Evolutionary conservation across 2,888 invertebrate species (phyloP), one percentile per base, ranked within the genome.

Genomic region (Aproaerema taeniolella): DNA sequence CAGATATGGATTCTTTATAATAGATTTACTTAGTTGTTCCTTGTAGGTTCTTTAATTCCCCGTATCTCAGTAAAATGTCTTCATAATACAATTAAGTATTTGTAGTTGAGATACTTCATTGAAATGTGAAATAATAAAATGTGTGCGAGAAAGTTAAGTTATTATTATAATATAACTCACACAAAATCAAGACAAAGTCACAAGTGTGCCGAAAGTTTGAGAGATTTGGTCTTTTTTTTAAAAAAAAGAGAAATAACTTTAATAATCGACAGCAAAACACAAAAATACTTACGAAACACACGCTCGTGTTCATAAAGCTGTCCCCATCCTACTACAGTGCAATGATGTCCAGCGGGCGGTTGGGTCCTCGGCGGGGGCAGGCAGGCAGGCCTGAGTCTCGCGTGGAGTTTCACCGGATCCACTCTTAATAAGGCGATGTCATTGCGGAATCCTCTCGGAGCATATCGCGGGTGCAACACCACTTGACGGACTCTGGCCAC

Each of bases 271-370:
- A 4, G 7, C n/a, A 1, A n/a, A 8, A 24, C 11, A 11, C 24
- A 10, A 29, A 24, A 26, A n/a, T 24, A 73, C 93, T 92, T 80
- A 94, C 94, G 94, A 67, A 94, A 94, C 41, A 93, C 91, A 44
- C 93, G 83, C 38, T 93, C 93, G 44, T 92, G 91, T 76, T 94
- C 94, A 56, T 91, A 92, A 0, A 93, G 85, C 62, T 94, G 93
- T 16, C 94, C 94, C 94, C 94, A 94, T 3, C 94, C 94, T 9
- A 94, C 90, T 11, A 94, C 92, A 0, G 93, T 93, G 67, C 94
- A 94, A 49, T 90, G 87, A 1, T 89, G 87, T 0, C 92, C 92
- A 47, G 92, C 90, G 15, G 87, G 87, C 0, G 91, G 88, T 31
- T 85, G 82, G 9, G 85, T 72, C n/a, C 87, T 78, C 2, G 86